Percentiles rank a stretch among this genome's conserved stretches.
These are phyloP conservation scores for Agonopterix subpropinquella DNA, from an alignment of 2,888 invertebrate species.

Conservation along the genomic window DNA sequence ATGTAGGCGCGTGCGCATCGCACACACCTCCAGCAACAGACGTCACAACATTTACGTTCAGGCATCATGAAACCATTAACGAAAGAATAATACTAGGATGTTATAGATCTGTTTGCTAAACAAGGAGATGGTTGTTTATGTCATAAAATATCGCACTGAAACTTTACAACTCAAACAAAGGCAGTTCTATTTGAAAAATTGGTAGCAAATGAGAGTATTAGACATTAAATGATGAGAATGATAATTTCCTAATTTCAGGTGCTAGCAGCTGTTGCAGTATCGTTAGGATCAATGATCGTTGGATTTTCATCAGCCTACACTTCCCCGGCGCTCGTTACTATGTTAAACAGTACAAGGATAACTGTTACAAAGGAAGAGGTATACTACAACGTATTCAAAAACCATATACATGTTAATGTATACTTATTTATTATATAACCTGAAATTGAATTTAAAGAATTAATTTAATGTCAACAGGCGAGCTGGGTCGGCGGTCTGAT, in stretches of 20 bases:
- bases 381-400: conserved; percentile 12
- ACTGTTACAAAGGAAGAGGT: conserved; percentile 79
- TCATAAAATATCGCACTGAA: too few relatives aligned
- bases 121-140: background rate
- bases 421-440: too few relatives aligned
- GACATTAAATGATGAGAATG: background rate
- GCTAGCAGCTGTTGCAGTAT: conserved; percentile 89
- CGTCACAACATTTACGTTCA: conserved; percentile 24
- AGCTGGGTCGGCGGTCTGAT: conserved; percentile 93
- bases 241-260: conserved; percentile 75
- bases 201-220: too few relatives aligned
- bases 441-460: background rate
- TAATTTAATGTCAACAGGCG: conserved; percentile 65
- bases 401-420: too few relatives aligned
- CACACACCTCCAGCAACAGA: conserved; percentile 47
- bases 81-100: background rate
- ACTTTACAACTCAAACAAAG: too few relatives aligned
- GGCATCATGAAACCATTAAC: background rate
- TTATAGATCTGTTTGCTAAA: background rate
- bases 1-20: conserved; percentile 32
- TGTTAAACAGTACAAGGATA: conserved; percentile 77
- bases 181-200: too few relatives aligned
- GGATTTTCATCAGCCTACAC: conserved; percentile 93
- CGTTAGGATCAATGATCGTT: conserved; percentile 90
- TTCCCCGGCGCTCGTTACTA: conserved; percentile 88